Base-by-base conservation (phyloP, 2,888 invertebrate genomes). In the Ligdia adustata region DNA sequence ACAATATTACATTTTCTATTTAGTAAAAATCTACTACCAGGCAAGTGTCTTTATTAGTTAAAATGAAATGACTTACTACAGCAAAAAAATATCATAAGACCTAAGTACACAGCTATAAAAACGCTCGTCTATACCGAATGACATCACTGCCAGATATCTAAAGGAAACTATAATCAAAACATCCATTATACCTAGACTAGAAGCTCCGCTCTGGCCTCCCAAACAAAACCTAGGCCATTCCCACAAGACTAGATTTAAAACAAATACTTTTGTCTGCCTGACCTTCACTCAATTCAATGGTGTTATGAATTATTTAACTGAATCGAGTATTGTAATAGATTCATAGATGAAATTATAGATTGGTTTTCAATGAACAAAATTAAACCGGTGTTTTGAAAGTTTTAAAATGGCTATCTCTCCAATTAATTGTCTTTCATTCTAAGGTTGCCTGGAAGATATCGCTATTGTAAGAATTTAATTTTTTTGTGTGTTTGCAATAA, bases 161-260 rank as follows among this genome's bases (percentile, higher is more conserved):
- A 16, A 51, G 58, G 66, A 66, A 54, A 45, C 42, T 11, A 11
- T 9, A 51, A 35, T 57, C 49, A 50, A 57, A 66, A 68, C 58
- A 63, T 48, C 60, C 49, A 63, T 63, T 59, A 62, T 66, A 27
- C 22, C 41, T 34, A 33, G 35, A 37, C 49, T 53, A 22, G 31
- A 46, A 31, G n/a, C n/a, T n/a, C n/a, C n/a, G n/a, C n/a, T n/a
- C n/a, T n/a, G 39, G 31, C 35, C 26, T 61, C 40, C 41, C 38
- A 51, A 56, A 54, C 55, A 62, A 53, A 52, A 45, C 43, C 58
- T 55, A 58, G 50, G 1, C 46, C 27, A 37, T 57, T 57, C 67
- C 69, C 69, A 67, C 54, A 53, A 33, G 34, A 31, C 57, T 64
- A 62, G 64, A 55, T 56, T 63, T 59, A 60, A 64, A 71, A 67